phyloP scores from a whole-genome alignment of 2,113 vertebrate genomes.

The Mustelus asterias region DNA sequence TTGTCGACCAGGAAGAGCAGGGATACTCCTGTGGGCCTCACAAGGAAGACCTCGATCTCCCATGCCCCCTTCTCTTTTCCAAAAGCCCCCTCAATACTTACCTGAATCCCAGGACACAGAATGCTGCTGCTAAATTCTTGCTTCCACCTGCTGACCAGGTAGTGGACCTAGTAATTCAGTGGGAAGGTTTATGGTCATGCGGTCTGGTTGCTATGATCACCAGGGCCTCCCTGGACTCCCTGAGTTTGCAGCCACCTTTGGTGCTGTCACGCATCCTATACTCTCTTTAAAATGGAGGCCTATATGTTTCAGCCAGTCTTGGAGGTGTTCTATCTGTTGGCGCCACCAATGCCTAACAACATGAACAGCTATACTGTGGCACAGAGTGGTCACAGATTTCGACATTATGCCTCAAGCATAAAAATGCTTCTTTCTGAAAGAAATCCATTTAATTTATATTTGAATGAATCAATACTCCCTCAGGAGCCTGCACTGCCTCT shows the following conservation, averaged over 20 bases:
- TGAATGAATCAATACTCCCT: not conserved
- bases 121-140: not conserved
- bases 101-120: not conserved
- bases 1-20: not conserved
- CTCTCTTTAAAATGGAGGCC: not conserved
- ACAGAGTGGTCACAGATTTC: not conserved
- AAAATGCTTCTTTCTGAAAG: not conserved
- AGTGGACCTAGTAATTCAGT: not conserved
- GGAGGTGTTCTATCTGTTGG: not conserved
- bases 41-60: not conserved
- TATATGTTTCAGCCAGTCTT: not conserved
- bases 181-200: not conserved
- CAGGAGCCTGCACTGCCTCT: not conserved
- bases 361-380: not conserved
- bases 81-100: not conserved
- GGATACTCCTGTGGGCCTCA: not conserved
- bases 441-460: constrained; percentile 14
- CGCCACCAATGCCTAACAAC: not conserved
- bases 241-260: not conserved
- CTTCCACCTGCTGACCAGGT: not conserved
- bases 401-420: not conserved
- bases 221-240: not conserved
- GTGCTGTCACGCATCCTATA: not conserved
- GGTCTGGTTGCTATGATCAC: not conserved
- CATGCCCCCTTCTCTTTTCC: not conserved